Base-by-base conservation (phyloP, 1,140 invertebrate species). In the Drosophila fuyamai region DNA sequence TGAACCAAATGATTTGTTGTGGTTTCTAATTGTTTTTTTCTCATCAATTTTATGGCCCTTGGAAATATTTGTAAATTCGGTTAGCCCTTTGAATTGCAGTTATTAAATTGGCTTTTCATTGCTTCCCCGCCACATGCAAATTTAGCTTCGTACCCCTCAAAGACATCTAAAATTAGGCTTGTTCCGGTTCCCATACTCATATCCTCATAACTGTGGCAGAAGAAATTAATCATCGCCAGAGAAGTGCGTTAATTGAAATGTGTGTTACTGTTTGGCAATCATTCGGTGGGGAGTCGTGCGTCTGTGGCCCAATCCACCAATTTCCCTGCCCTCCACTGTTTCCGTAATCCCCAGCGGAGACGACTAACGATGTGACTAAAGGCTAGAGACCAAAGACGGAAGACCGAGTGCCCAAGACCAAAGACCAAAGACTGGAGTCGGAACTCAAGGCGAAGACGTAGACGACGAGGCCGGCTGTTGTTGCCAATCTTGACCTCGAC, bases 401-500 rank as follows among this genome's bases (percentile, higher is more conserved):
- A 50, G 59, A 56, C 38, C 66, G 47, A 14, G 12, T 35, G 46
- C 43, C 23, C n/a, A 18, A 54, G 59, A 63, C 23, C 7, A 36
- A 47, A 51, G 60, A 57, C 40, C 16, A 32, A 16, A 56, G 60
- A 55, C 32, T 16, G 38, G 55, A 53, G 60, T 58, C 40, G 54
- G 57, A 18, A 66, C 65, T 62, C 56, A 35, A 61, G 23, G 4
- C 23, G 43, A 9, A 46, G 61, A 16, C 27, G 35, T 32, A 46
- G 29, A 48, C 23, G 47, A 46, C 38, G 56, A 66, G 65, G 66
- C 82, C 70, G 79, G 75, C 83, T 82, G 79, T 53, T 58, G 67
- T 41, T 67, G 83, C 27, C 85, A 76, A 83, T 89, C 80, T 88
- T 88, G 83, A 88, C 83, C 83, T 88, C 82, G 58, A 68, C 82